Base-by-base conservation (phyloP, 2,797 vertebrate species). In the Poeciliopsis paucimaculata region DNA sequence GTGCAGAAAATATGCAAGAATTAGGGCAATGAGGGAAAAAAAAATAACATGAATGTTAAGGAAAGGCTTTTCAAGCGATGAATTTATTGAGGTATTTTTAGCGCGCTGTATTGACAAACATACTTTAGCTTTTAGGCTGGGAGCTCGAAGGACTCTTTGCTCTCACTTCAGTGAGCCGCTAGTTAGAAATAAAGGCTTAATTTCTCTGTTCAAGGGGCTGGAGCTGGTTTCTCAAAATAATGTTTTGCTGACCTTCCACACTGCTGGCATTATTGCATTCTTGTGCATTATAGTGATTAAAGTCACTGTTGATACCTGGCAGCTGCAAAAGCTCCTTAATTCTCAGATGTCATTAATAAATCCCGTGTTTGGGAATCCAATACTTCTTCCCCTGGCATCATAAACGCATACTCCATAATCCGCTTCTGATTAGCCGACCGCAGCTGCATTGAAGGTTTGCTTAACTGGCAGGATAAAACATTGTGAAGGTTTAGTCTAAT, bases 1-100 rank as follows among this genome's bases (percentile, higher is more conserved):
- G 90, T 93, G 90, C 87, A 79, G 82, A 87, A 88, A 89, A 92
- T 86, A 88, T 88, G 76, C 76, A 76, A 87, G 87, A 92, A 87
- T 85, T 84, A 81, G 86, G 81, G 31, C 55, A 26, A 78, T 64
- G 55, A 77, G 72, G 2, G 8, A 49, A 23, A 49, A 74, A 84
- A 78, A 80, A 64, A 75, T 73, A 84, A 28, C 39, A 26, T 28
- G 70, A 72, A 66, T 79, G 80, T 88, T 86, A 80, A 64, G 83
- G 64, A 76, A 80, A 82, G 82, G 55, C 60, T 28, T 79, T 83
- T 73, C 72, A 81, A 43, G 43, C 16, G 43, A 23, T 53, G 84
- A 51, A 72, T 45, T 53, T 68, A 77, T 81, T 89, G 47, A 72
- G 87, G 86, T 86, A 86, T 89, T 43, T 74, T 76, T 73, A 78